These are phyloP conservation scores for Sturmia bella DNA, from an alignment of 2,888 invertebrate genomes.

Conservation along the genomic window DNA sequence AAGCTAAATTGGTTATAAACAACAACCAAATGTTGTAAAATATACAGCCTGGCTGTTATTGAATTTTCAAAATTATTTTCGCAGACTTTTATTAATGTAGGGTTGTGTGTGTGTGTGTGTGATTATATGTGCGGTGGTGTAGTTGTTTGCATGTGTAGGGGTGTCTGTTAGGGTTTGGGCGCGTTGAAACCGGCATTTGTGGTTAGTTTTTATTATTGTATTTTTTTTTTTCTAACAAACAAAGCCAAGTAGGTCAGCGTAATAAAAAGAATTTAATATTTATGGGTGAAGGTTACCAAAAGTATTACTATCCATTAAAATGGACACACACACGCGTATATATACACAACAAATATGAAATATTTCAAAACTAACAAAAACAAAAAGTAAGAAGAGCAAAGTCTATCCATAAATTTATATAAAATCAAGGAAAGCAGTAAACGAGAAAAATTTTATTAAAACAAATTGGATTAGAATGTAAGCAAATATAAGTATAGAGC, in stretches of 20 bases:
- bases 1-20: not conserved
- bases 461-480: too few species aligned
- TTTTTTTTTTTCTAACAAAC: not conserved
- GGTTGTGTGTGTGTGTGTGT: not conserved
- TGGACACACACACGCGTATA: not conserved
- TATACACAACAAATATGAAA: not conserved
- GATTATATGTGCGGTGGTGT: not conserved
- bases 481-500: too few species aligned
- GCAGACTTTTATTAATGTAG: too few species aligned
- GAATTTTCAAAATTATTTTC: not conserved
- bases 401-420: too few species aligned
- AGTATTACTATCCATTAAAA: constrained; percentile 9
- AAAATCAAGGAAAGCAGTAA: too few species aligned
- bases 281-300: constrained; percentile 63
- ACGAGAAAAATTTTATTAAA: too few species aligned
- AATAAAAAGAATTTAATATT: constrained; percentile 60
- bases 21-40: not conserved
- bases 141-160: not conserved
- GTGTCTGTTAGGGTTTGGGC: not conserved
- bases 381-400: too few species aligned
- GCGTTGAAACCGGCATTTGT: constrained; percentile 48
- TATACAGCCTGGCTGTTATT: not conserved
- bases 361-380: not conserved
- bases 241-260: constrained; percentile 58
- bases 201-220: not conserved